Percentiles rank a stretch among this genome's conserved stretches.
Conservation (phyloP, 2,888 invertebrate species). For the Netelia fuscicornis region DNA sequence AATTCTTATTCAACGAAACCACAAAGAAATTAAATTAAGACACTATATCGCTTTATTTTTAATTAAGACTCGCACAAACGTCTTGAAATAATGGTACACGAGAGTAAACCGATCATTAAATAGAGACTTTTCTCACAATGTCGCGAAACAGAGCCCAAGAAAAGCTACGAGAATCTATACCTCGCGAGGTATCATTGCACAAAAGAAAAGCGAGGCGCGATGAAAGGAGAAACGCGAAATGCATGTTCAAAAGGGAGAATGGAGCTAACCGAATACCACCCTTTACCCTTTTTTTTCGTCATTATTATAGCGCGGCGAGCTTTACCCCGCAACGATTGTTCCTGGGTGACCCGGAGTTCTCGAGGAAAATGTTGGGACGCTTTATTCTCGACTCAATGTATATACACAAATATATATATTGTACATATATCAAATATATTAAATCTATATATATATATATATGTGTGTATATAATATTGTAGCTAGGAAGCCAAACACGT, state of each 20-base stretch:
- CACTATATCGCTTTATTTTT: background rate
- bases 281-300: slow-evolving; percentile 44
- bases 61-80: background rate
- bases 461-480: slow-evolving; percentile 50
- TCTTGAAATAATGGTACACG: background rate
- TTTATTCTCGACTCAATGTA: slow-evolving; percentile 46
- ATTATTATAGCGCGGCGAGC: slow-evolving; percentile 45
- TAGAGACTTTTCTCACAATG: slow-evolving; percentile 1
- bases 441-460: slow-evolving; percentile 48
- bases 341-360: slow-evolving; percentile 28
- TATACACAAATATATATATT: slow-evolving; percentile 47
- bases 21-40: background rate
- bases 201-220: slow-evolving; percentile 1
- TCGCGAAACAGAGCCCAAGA: background rate
- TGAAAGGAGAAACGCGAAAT: background rate
- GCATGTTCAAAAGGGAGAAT: slow-evolving; percentile 34
- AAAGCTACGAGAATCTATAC: slow-evolving; percentile 17
- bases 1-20: too few species aligned
- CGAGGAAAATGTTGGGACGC: slow-evolving; percentile 24
- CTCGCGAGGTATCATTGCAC: slow-evolving; percentile 10
- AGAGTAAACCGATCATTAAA: background rate
- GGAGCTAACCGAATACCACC: slow-evolving; percentile 37
- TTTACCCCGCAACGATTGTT: slow-evolving; percentile 43
- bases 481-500: slow-evolving; percentile 54
- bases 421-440: slow-evolving; percentile 43